These are phyloP conservation scores for Caenorhabditis sp. DNA, from an alignment of 2,888 invertebrate species.

Conservation along the genomic window DNA sequence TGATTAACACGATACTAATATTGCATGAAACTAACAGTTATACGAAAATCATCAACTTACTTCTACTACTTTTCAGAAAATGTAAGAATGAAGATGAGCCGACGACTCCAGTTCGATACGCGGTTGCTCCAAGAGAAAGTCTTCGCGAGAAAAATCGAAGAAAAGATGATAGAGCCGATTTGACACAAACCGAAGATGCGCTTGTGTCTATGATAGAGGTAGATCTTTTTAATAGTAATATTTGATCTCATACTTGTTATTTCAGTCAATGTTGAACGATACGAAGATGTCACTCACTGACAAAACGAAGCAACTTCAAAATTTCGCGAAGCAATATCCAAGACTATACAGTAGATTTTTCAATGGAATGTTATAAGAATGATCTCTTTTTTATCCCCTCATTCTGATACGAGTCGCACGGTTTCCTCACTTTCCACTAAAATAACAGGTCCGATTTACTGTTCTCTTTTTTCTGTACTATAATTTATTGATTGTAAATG, in stretches of 20 bases:
- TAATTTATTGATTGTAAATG: not conserved
- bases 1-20: too few species aligned
- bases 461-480: not conserved
- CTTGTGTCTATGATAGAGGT: conserved; percentile 35
- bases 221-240: conserved; percentile 6
- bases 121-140: conserved; percentile 13
- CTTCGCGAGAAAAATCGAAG: conserved; percentile 10
- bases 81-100: conserved; percentile 5
- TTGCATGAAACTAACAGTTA: too few species aligned
- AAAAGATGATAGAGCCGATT: not conserved
- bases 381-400: not conserved
- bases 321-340: conserved; percentile 29
- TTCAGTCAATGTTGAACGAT: conserved; percentile 25
- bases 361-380: conserved; percentile 8
- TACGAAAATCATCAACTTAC: too few species aligned
- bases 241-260: not conserved
- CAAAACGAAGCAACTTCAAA: conserved; percentile 23
- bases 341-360: conserved; percentile 19
- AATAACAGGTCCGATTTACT: not conserved
- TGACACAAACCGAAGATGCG: conserved; percentile 19
- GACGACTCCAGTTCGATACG: conserved; percentile 5
- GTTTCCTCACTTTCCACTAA: not conserved
- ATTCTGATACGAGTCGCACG: not conserved
- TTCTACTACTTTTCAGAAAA: conserved; percentile 28
- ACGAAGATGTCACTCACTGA: conserved; percentile 21